phyloP scores from a whole-genome alignment of 1,140 invertebrate species.

The Venturia canescens region DNA sequence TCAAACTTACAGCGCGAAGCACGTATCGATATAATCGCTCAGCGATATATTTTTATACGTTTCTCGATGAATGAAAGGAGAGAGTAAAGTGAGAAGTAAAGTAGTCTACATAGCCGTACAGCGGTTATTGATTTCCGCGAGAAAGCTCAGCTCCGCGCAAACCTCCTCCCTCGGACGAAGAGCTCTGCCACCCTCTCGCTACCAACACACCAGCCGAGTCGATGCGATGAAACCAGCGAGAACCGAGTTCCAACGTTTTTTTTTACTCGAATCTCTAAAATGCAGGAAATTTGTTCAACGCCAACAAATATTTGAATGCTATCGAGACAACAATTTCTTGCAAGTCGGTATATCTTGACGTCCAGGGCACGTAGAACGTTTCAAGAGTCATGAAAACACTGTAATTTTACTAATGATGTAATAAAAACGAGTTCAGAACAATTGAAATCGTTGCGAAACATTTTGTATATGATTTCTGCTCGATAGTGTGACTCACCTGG shows the following conservation, averaged over 20 bases:
- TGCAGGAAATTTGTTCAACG: background rate
- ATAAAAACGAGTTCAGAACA: too few species aligned
- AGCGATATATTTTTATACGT: constrained; percentile 1
- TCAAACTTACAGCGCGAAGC: too few species aligned
- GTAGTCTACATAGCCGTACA: constrained; percentile 52
- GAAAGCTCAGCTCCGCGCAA: constrained; percentile 65
- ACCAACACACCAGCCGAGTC: constrained; percentile 16
- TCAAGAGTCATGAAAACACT: too few species aligned
- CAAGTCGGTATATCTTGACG: background rate
- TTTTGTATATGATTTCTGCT: too few species aligned
- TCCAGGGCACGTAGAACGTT: background rate
- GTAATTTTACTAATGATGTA: too few species aligned
- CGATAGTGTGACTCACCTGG: too few species aligned
- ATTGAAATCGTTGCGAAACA: too few species aligned
- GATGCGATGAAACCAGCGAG: constrained; percentile 51
- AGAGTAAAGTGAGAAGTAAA: background rate
- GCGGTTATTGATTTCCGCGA: constrained; percentile 73
- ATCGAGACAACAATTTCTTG: background rate
- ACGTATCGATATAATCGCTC: too few species aligned
- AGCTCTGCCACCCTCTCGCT: constrained; percentile 45
- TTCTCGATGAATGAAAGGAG: background rate
- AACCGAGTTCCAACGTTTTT: constrained; percentile 50
- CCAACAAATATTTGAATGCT: background rate
- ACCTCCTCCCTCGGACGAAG: constrained; percentile 55
- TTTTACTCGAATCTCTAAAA: constrained; percentile 49